Evolutionary conservation across 2,113 vertebrate genomes (phyloP).

Genomic region (Callocephalon fimbriatum): DNA sequence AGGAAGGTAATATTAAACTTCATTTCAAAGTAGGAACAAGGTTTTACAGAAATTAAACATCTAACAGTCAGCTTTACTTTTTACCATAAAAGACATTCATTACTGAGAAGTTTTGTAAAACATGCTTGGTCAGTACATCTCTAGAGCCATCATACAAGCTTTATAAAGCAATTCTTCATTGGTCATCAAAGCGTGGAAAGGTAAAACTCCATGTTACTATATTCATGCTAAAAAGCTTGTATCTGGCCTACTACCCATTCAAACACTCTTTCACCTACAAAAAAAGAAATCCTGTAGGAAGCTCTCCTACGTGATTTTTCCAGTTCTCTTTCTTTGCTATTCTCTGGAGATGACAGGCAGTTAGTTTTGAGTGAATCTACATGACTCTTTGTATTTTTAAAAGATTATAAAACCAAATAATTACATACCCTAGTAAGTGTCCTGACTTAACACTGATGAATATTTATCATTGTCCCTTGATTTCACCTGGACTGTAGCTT

Average conservation of each 20-base stretch:
- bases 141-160: background rate
- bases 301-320: background rate
- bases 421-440: background rate
- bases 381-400: background rate
- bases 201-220: background rate
- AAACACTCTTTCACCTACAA: background rate
- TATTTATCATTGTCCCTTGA: background rate
- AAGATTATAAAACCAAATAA: background rate
- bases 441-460: background rate
- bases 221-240: background rate
- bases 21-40: background rate
- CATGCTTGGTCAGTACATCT: background rate
- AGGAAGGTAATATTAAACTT: background rate
- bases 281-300: background rate
- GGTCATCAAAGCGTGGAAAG: background rate
- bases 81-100: background rate
- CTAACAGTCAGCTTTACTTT: background rate
- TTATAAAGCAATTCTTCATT: background rate
- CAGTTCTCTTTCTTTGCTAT: background rate
- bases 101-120: background rate
- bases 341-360: background rate
- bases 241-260: background rate
- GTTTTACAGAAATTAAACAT: background rate
- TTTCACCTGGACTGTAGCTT: background rate
- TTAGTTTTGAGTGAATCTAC: background rate